Percentiles rank a stretch among this genome's conserved stretches.
phyloP scores from a whole-genome alignment of 2,797 vertebrate genomes.

The Hippoglossus hippoglossus region DNA sequence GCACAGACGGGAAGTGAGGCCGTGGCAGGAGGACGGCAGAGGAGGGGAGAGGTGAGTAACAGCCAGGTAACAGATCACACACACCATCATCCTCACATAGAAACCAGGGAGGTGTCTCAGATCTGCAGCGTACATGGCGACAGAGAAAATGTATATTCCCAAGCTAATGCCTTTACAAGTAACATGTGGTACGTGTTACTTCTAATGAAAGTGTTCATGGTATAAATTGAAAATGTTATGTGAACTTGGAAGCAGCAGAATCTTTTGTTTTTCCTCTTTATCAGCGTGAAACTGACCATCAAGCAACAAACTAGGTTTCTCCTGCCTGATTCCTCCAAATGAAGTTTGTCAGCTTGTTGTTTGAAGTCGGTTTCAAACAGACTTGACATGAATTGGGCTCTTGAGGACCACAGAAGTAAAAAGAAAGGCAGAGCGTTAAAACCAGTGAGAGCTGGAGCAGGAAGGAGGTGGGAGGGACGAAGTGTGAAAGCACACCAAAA shows the following conservation, averaged over 20 bases:
- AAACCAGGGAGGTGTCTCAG: too few species aligned
- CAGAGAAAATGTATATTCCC: too few species aligned
- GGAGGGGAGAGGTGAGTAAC: neutral
- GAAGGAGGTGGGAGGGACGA: conserved; percentile 18
- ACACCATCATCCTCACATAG: too few species aligned
- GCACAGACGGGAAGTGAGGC: conserved; percentile 20
- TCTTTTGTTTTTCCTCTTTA: neutral
- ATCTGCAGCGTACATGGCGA: too few species aligned
- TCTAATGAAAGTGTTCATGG: neutral
- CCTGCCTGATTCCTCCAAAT: neutral
- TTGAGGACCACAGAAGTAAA: neutral
- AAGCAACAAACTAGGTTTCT: neutral
- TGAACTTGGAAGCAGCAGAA: neutral
- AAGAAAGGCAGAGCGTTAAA: conserved; percentile 16
- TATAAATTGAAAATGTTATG: too few species aligned
- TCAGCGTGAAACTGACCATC: neutral
- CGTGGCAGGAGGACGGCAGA: conserved; percentile 27
- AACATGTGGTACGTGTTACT: neutral
- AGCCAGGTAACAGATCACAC: conserved; percentile 19
- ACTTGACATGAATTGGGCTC: conserved; percentile 2
- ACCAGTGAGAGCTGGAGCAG: neutral
- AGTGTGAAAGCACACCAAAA: conserved; percentile 22
- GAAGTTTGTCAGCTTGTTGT: neutral
- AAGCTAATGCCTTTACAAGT: too few species aligned
- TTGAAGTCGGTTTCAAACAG: conserved; percentile 9